A percentile compares a stretch with the other conserved stretches of the same genome.
Evolutionary conservation across 2,888 invertebrate genomes (phyloP).

Genomic region (Mycalesis mineus): DNA sequence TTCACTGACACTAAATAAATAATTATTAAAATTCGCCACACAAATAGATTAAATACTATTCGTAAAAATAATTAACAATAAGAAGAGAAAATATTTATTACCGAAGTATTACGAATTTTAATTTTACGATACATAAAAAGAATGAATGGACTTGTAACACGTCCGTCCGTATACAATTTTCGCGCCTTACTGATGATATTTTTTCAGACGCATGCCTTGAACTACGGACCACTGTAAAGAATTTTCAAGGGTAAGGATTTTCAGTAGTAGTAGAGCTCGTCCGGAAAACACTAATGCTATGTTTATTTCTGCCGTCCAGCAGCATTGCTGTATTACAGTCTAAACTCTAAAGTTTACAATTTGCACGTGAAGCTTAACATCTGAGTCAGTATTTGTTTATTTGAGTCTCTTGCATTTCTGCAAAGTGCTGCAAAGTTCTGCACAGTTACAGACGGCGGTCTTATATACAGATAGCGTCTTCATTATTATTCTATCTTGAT

Average conservation of each 20-base stretch:
- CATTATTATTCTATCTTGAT: background rate
- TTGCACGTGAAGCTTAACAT: too few relatives aligned
- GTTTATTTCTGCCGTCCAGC: too few relatives aligned
- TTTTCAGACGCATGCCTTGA: conserved; percentile 6
- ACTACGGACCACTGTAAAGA: background rate
- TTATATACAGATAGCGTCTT: too few relatives aligned
- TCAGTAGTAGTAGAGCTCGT: too few relatives aligned
- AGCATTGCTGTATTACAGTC: too few relatives aligned
- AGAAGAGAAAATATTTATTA: background rate
- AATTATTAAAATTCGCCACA: background rate
- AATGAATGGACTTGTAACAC: background rate
- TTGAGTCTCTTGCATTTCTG: too few relatives aligned
- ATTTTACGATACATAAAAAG: background rate
- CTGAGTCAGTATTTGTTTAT: too few relatives aligned
- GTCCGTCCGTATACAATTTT: conserved; percentile 13
- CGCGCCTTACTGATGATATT: conserved; percentile 25
- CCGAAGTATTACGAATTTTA: background rate
- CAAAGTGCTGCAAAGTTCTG: too few relatives aligned
- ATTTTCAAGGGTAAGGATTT: background rate
- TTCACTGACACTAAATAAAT: background rate
- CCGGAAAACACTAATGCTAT: too few relatives aligned
- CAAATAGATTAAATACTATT: background rate
- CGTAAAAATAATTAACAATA: background rate
- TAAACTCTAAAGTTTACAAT: too few relatives aligned
- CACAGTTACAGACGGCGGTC: too few relatives aligned